Evolutionary conservation across 2,113 vertebrate genomes (phyloP), one percentile per base, ranked within the genome.

Genomic region (Chloebia gouldiae): DNA sequence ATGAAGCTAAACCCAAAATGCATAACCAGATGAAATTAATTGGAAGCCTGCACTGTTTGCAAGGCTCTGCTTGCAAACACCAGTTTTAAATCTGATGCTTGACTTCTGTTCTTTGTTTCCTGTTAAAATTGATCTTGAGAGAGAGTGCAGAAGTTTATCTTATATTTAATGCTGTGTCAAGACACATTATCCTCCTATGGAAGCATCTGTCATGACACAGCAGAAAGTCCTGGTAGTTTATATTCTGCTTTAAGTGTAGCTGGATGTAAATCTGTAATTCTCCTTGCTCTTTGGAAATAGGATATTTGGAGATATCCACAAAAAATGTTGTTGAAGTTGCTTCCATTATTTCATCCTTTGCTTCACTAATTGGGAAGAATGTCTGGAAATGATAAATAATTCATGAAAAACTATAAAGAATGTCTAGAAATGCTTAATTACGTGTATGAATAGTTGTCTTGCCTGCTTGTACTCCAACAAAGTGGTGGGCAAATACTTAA

Each of bases 341-440:
- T 93, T 87, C 73, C 31, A 22, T 71, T 78, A 59, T 81, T 91
- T 89, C 56, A 51, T 84, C 37, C 65, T 87, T 69, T 69, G 61
- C 70, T 75, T 90, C 18, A 11, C 57, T 72, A 94, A 66, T 78
- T 87, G 68, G 61, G 44, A 78, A 40, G 21, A 30, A 44, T 61
- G 50, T 86, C 71, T 93, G 45, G 27, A 39, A 86, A 53, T 0
- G 5, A 44, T 88, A 79, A 92, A 71, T 89, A 87, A 64, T 90
- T 81, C 19, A 64, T 71, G 23, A 33, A 91, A 81, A 79, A 39
- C 61, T 44, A 6, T 51, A 17, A 72, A 82, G 49, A 72, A 45
- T 78, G 50, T 56, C 77, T 86, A 92, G 86, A 89, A 89, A 59
- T 86, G 35, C 15, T 88, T 82, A 69, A 87, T 96, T 88, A 57